Base-by-base conservation (phyloP, 2,797 vertebrate species). In the Cuniculus paca region DNA sequence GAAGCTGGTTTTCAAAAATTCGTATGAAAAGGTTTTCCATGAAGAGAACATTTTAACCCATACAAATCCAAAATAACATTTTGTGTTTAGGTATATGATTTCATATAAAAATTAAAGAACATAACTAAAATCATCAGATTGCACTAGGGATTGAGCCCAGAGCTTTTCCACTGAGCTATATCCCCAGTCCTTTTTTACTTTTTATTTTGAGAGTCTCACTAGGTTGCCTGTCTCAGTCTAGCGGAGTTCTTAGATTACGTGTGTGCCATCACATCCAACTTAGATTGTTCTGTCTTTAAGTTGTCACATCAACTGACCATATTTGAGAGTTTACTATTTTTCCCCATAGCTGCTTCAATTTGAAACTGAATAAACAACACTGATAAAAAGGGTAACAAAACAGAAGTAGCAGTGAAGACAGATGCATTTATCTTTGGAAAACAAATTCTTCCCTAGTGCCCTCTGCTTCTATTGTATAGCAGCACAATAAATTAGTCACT, bases 41-140 rank as follows among this genome's bases (percentile, higher is more conserved):
- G 81, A 42, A 81, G 54, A 63, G 65, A 78, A 52, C 80, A 84
- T 83, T 94, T 74, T 82, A 89, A 74, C 6, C 19, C 93, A 86
- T 9, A 24, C 20, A 88, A 83, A 88, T 56, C 34, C 26, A 48
- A n/a, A 81, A 78, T 42, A 87, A 85, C 39, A 83, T 63, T 91
- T 83, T 83, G 42, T 63, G 52, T 85, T 74, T 95, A 19, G 20
- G 61, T 87, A 83, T 70, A 70, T 70, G 2, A 36, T 45, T 78
- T 94, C 34, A 92, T 3, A 52, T 75, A 92, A 95, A 90, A 96
- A 75, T 34, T 84, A 89, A 85, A 93, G 22, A 95, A 78, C 45
- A 72, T 85, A 90, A 88, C 75, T 60, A 91, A 92, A 90, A 95
- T 94, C 39, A 93, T 42, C 52, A 93, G 31, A 70, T 9, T 70